Percentiles rank a stretch among this genome's conserved stretches.
phyloP scores from a whole-genome alignment of 2,888 invertebrate genomes.

The Eupithecia dodoneata region DNA sequence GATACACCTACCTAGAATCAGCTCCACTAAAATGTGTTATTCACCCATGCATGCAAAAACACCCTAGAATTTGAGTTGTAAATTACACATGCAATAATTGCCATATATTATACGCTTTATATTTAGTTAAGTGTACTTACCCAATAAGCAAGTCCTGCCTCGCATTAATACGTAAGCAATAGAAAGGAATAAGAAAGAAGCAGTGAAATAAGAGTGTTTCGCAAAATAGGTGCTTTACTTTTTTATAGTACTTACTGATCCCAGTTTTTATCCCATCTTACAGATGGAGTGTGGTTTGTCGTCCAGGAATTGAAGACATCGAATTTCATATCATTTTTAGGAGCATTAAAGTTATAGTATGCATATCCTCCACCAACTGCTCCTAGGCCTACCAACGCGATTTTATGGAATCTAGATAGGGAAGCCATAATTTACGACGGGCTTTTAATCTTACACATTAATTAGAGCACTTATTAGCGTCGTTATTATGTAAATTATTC shows the following conservation, averaged over 20 bases:
- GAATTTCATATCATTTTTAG: slow-evolving; percentile 71
- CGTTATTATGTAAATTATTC: neutral
- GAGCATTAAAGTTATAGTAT: slow-evolving; percentile 82
- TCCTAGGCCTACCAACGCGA: slow-evolving; percentile 84
- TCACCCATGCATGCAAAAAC: neutral
- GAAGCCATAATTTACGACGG: slow-evolving; percentile 66
- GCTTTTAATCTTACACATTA: slow-evolving; percentile 29
- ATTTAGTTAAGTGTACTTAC: neutral
- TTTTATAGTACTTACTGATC: slow-evolving; percentile 86
- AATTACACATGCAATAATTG: neutral
- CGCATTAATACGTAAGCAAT: neutral
- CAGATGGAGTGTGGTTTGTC: slow-evolving; percentile 85
- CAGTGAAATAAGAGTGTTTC: neutral
- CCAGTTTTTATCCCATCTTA: slow-evolving; percentile 95
- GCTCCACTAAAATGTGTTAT: neutral
- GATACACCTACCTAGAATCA: neutral
- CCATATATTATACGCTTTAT: neutral
- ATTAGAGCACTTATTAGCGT: slow-evolving; percentile 1
- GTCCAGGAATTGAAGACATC: slow-evolving; percentile 88
- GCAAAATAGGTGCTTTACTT: neutral
- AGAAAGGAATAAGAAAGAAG: neutral
- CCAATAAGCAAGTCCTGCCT: neutral
- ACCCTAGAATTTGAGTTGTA: neutral
- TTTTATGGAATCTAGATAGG: slow-evolving; percentile 84
- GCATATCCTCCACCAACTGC: slow-evolving; percentile 87